phyloP scores from a whole-genome alignment of 1,140 invertebrate species.

The Nixonia krombeini region DNA sequence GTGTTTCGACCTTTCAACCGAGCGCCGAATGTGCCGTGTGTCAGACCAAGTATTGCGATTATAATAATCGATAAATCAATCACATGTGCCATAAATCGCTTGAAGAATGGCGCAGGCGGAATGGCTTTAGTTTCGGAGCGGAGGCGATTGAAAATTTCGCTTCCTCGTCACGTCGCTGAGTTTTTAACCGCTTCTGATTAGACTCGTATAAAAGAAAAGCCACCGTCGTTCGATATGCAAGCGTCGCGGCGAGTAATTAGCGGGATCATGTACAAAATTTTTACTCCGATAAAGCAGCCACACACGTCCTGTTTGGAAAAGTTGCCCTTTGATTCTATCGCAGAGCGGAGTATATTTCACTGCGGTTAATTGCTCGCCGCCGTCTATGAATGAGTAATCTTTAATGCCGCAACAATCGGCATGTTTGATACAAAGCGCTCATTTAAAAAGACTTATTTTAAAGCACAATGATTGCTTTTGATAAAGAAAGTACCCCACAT shows the following conservation, averaged over 20 bases:
- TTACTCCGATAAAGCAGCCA: constrained; percentile 46
- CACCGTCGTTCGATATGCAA: constrained; percentile 4
- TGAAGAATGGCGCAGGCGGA: background rate
- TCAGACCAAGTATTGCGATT: no score
- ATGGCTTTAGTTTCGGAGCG: background rate
- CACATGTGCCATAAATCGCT: background rate
- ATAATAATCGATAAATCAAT: constrained; percentile 1
- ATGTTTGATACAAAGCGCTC: no score
- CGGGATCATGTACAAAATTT: constrained; percentile 32
- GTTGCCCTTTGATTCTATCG: constrained; percentile 43
- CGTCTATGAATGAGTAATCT: constrained; percentile 28
- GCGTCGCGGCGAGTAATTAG: constrained; percentile 14
- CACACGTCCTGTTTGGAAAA: constrained; percentile 43
- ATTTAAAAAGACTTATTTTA: no score
- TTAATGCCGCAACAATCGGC: background rate
- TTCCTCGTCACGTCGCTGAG: constrained; percentile 13
- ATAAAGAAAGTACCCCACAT: no score
- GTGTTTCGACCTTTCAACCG: no score
- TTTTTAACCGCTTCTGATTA: constrained; percentile 22
- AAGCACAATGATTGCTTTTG: no score
- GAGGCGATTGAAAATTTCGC: constrained; percentile 3
- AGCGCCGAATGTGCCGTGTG: no score
- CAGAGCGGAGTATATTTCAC: constrained; percentile 19
- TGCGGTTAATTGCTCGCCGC: constrained; percentile 34
- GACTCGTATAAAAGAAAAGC: constrained; percentile 26